phyloP scores from a whole-genome alignment of 2,113 vertebrate genomes.

The Brachirus orientalis region DNA sequence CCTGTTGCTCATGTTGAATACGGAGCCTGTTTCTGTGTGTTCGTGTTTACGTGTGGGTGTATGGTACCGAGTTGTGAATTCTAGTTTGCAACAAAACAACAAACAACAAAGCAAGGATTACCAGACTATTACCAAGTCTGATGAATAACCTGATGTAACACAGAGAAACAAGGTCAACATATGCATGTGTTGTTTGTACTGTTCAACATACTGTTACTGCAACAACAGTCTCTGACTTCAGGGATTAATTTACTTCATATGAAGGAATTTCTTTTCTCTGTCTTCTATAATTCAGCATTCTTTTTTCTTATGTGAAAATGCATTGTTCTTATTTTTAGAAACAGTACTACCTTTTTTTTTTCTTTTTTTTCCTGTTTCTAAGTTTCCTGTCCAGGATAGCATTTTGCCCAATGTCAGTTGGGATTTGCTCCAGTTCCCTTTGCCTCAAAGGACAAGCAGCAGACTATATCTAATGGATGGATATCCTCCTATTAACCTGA shows the following conservation, averaged over 20 bases:
- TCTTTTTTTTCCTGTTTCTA: too few relatives aligned
- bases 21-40: constrained; percentile 24
- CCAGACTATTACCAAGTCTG: constrained; percentile 8
- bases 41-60: constrained; percentile 40
- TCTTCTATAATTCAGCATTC: constrained; percentile 3
- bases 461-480: too few relatives aligned
- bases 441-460: too few relatives aligned
- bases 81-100: constrained; percentile 41
- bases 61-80: constrained; percentile 14
- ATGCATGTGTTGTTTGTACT: constrained; percentile 28
- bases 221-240: not conserved
- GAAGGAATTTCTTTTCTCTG: constrained; percentile 3
- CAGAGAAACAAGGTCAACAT: constrained; percentile 21
- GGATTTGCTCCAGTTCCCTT: too few relatives aligned
- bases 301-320: too few relatives aligned
- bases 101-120: not conserved
- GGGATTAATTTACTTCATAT: constrained; percentile 1
- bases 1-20: constrained; percentile 64
- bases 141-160: constrained; percentile 40
- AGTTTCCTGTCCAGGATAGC: too few relatives aligned
- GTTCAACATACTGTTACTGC: constrained; percentile 10
- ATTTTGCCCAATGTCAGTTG: too few relatives aligned
- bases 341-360: too few relatives aligned
- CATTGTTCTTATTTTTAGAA: too few relatives aligned
- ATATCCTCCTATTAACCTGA: constrained; percentile 28